A percentile compares a stretch with the other conserved stretches of the same genome.
phyloP scores from a whole-genome alignment of 2,888 invertebrate genomes.

The Hanleya hanleyi region DNA sequence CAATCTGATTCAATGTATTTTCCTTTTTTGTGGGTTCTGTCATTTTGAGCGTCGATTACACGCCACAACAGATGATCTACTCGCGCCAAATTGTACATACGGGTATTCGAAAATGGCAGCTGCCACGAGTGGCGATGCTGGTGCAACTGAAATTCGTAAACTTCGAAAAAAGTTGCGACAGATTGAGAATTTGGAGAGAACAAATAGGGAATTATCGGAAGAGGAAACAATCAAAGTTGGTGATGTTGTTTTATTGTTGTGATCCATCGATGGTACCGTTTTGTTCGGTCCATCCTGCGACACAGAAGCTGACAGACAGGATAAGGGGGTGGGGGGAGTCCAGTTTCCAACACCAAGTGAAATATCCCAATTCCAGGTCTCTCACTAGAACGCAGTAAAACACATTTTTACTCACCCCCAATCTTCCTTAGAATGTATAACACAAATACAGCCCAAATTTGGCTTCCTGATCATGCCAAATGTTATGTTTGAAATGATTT shows the following conservation, averaged over 20 bases:
- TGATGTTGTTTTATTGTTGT: neutral
- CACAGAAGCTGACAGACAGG: too few species aligned
- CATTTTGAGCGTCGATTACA: neutral
- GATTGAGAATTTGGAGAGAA: constrained; percentile 61
- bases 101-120: neutral
- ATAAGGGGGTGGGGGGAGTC: too few species aligned
- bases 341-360: too few species aligned
- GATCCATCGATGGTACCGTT: neutral
- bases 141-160: constrained; percentile 51
- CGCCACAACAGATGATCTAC: neutral
- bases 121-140: neutral
- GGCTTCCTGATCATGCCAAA: too few species aligned
- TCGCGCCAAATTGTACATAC: neutral
- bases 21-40: neutral
- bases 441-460: too few species aligned
- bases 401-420: too few species aligned
- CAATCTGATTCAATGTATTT: neutral
- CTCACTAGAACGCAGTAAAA: too few species aligned
- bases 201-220: constrained; percentile 53
- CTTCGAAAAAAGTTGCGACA: constrained; percentile 63
- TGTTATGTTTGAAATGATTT: too few species aligned
- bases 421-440: too few species aligned
- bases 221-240: constrained; percentile 59
- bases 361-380: too few species aligned
- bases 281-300: too few species aligned